Evolutionary conservation across 2,797 vertebrate genomes (phyloP).

Genomic region (Hemibagrus guttatus): DNA sequence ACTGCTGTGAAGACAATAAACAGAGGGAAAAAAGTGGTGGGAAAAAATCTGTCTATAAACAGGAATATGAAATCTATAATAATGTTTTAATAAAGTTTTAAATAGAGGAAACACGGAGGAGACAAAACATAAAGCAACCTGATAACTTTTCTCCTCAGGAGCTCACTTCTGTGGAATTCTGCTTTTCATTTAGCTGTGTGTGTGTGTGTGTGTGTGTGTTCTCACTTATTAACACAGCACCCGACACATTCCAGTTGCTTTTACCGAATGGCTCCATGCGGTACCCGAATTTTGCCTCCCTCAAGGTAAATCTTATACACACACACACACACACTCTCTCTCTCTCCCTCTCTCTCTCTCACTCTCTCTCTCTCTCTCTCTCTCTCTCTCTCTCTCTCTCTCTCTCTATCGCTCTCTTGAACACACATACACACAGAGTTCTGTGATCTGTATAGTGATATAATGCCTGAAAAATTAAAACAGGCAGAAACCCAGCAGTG

Average conservation of each 20-base stretch:
- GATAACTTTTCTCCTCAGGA: conserved; percentile 46
- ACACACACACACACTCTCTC: conserved; percentile 1
- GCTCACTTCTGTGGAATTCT: conserved; percentile 67
- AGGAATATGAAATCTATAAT: background rate
- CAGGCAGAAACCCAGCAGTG: background rate
- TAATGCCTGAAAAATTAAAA: background rate
- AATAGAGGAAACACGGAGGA: background rate
- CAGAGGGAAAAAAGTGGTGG: background rate
- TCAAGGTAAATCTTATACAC: background rate
- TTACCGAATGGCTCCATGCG: background rate
- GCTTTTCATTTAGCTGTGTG: conserved; percentile 79
- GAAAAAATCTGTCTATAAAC: background rate
- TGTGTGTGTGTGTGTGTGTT: conserved; percentile 25
- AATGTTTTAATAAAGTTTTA: background rate
- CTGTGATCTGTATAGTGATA: background rate
- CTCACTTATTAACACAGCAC: conserved; percentile 75
- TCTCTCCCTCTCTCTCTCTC: background rate
- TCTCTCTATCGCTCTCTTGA: too few relatives aligned
- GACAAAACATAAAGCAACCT: conserved; percentile 41
- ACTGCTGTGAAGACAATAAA: background rate
- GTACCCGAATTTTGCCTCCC: background rate
- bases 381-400: background rate
- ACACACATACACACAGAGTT: conserved; percentile 45
- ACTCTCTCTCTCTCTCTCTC: too few relatives aligned
- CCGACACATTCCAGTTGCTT: background rate